Percentiles rank a stretch among this genome's conserved stretches.
phyloP scores from a whole-genome alignment of 2,113 vertebrate genomes.

The Channa maculata region DNA sequence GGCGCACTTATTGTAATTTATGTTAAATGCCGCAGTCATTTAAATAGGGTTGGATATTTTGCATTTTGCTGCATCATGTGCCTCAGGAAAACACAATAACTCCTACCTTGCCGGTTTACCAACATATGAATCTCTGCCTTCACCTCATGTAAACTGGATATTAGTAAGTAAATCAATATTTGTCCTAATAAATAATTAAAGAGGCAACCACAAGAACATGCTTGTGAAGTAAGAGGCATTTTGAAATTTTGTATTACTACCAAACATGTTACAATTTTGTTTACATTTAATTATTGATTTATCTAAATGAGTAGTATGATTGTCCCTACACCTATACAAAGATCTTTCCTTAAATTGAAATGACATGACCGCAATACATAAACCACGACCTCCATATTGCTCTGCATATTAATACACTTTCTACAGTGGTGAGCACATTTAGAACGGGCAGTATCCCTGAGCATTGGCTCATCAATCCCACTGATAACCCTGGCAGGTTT shows the following conservation, averaged over 20 bases:
- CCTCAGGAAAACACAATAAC: conserved; percentile 48
- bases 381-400: conserved; percentile 31
- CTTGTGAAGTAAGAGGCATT: neutral
- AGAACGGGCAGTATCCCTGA: conserved; percentile 38
- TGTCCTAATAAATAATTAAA: conserved; percentile 14
- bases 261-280: neutral
- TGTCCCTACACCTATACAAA: conserved; percentile 14
- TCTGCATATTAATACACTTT: conserved; percentile 63
- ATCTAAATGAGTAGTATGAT: conserved; percentile 23
- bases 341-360: conserved; percentile 43
- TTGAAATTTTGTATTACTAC: neutral
- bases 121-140: conserved; percentile 20
- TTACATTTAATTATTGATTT: conserved; percentile 14
- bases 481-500: conserved; percentile 76
- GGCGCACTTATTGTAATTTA: conserved; percentile 74
- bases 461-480: conserved; percentile 74
- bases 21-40: conserved; percentile 72
- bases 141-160: neutral
- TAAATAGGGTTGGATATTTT: conserved; percentile 67
- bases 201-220: neutral
- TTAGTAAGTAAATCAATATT: conserved; percentile 24
- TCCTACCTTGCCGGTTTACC: conserved; percentile 56
- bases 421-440: conserved; percentile 49
- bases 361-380: conserved; percentile 36
- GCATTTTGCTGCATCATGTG: conserved; percentile 72